Conservation (phyloP, 1,140 invertebrate species). For the Thaumatotibia leucotreta region DNA sequence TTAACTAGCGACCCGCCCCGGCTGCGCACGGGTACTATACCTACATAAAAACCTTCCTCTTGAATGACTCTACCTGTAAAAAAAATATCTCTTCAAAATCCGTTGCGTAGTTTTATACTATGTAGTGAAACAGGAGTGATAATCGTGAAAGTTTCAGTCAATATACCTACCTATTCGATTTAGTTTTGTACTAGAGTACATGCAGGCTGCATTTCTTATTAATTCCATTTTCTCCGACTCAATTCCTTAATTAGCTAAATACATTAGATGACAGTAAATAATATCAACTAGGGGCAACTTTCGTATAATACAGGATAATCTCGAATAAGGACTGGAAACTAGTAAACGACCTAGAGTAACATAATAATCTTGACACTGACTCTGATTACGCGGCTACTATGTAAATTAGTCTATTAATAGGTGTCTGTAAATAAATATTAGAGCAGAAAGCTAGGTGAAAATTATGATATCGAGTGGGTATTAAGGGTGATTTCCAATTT, state of each 20-base stretch:
- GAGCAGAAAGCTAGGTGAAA: not conserved
- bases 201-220: too few species aligned
- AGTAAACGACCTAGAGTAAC: not conserved
- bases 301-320: not conserved
- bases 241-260: not conserved
- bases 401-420: not conserved
- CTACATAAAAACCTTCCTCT: too few species aligned
- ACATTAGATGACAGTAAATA: not conserved
- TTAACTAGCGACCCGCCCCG: too few species aligned
- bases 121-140: too few species aligned
- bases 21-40: too few species aligned
- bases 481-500: not conserved
- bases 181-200: too few species aligned
- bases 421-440: not conserved
- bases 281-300: not conserved
- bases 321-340: not conserved
- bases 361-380: not conserved
- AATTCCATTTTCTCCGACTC: too few species aligned
- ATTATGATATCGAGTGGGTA: not conserved
- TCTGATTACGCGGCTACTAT: not conserved
- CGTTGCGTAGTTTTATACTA: too few species aligned
- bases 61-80: too few species aligned
- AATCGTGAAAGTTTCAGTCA: too few species aligned
- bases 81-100: too few species aligned
- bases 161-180: too few species aligned